A percentile compares a stretch with the other conserved stretches of the same genome.
phyloP scores from a whole-genome alignment of 92 coral and sea anemone species.

The Porites divaricata region DNA sequence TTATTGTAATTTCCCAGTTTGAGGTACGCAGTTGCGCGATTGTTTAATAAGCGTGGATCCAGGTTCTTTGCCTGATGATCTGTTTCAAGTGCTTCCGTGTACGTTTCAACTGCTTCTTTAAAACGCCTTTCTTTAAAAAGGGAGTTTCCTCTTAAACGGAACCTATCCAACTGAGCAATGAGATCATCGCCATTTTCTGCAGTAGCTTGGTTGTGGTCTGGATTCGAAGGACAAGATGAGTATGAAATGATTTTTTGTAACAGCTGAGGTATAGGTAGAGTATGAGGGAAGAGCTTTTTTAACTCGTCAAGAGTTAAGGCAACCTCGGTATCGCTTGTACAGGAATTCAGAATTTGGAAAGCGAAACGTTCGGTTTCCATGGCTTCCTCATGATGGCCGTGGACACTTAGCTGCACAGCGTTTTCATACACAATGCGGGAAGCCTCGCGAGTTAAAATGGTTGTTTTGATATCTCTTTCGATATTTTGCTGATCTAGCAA shows the following conservation, averaged over 20 bases:
- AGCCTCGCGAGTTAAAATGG: not conserved
- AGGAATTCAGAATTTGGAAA: conserved; percentile 14
- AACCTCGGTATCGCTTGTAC: not conserved
- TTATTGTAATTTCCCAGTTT: conserved; percentile 5
- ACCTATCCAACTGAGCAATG: not conserved
- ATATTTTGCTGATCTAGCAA: not conserved
- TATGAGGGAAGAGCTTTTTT: conserved; percentile 11
- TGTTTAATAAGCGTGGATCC: conserved; percentile 36
- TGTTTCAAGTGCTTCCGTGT: conserved; percentile 27
- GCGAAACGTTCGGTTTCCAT: conserved; percentile 13
- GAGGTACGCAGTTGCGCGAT: conserved; percentile 52
- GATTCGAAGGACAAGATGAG: not conserved
- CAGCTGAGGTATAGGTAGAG: conserved; percentile 17
- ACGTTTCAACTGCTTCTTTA: conserved; percentile 31
- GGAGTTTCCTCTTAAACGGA: conserved; percentile 39
- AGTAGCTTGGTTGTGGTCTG: not conserved
- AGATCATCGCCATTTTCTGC: not conserved
- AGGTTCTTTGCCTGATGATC: not conserved
- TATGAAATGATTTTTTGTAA: conserved; percentile 13
- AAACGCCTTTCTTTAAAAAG: conserved; percentile 16
- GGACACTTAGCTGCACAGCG: conserved; percentile 31
- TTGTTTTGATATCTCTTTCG: not conserved
- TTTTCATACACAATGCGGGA: conserved; percentile 27
- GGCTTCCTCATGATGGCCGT: conserved; percentile 18
- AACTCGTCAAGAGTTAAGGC: not conserved